phyloP scores from a whole-genome alignment of 2,797 vertebrate species.

The Amazona finschi region DNA sequence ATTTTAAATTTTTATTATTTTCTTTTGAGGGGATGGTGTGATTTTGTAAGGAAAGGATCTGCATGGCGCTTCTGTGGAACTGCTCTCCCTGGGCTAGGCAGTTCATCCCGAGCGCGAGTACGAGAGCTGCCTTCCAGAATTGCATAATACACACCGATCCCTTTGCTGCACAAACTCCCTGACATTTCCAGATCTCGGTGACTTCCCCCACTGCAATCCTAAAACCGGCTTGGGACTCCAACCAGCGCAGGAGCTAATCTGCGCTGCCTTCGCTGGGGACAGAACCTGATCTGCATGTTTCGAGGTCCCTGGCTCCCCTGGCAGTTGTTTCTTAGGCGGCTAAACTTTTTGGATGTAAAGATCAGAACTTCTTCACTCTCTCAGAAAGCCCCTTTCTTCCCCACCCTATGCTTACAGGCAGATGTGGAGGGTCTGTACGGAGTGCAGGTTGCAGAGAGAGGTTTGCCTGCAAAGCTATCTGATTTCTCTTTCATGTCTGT shows the following conservation, averaged over 20 bases:
- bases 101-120: constrained; percentile 7
- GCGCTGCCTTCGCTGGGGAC: background rate
- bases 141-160: constrained; percentile 62
- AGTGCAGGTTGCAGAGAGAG: background rate
- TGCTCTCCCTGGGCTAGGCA: background rate
- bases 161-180: constrained; percentile 18
- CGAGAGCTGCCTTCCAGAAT: constrained; percentile 42
- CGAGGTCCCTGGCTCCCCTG: background rate
- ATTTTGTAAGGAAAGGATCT: background rate
- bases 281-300: background rate
- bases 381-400: background rate
- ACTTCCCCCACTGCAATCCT: constrained; percentile 1
- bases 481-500: background rate
- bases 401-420: background rate
- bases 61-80: background rate
- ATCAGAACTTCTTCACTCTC: background rate
- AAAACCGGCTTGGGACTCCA: background rate
- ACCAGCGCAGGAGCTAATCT: background rate
- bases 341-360: constrained; percentile 5
- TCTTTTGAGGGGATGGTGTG: background rate
- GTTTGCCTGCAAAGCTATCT: background rate
- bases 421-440: background rate
- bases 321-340: background rate
- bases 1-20: background rate
- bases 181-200: constrained; percentile 48